Percentiles rank a stretch among this genome's conserved stretches.
phyloP scores from a whole-genome alignment of 2,797 vertebrate genomes.

The Aphelocoma californica region DNA sequence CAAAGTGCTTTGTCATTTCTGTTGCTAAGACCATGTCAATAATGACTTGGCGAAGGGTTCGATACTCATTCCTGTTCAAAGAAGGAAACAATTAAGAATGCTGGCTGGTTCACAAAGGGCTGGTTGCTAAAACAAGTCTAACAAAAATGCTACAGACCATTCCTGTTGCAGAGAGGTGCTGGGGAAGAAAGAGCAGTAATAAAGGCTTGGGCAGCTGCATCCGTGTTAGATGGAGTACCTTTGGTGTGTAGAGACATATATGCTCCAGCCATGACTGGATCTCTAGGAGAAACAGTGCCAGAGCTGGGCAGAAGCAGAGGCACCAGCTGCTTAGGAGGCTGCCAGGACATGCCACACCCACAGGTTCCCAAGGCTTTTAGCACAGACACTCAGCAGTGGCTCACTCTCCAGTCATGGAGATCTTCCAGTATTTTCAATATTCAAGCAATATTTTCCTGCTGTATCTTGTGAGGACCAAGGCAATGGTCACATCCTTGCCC shows the following conservation, averaged over 20 bases:
- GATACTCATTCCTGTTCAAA: slow-evolving; percentile 89
- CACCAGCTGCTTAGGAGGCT: background rate
- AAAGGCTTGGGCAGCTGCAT: background rate
- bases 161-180: background rate
- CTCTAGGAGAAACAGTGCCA: background rate
- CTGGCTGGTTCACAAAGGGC: background rate
- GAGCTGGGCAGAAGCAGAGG: background rate
- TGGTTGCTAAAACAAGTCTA: background rate
- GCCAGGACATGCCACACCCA: background rate
- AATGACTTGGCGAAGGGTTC: slow-evolving; percentile 90
- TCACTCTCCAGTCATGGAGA: background rate
- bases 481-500: background rate
- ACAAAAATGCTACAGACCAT: background rate
- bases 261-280: background rate
- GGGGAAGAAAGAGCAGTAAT: background rate
- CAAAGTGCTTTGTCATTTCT: slow-evolving; percentile 99
- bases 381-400: background rate
- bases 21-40: slow-evolving; percentile 98
- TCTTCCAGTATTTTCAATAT: background rate
- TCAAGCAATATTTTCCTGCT: background rate
- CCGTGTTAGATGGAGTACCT: background rate
- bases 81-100: slow-evolving; percentile 37
- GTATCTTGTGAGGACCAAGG: background rate
- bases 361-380: background rate
- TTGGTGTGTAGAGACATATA: background rate